Conservation (phyloP, 1,140 invertebrate genomes). For the Drosophila oshimai region DNA sequence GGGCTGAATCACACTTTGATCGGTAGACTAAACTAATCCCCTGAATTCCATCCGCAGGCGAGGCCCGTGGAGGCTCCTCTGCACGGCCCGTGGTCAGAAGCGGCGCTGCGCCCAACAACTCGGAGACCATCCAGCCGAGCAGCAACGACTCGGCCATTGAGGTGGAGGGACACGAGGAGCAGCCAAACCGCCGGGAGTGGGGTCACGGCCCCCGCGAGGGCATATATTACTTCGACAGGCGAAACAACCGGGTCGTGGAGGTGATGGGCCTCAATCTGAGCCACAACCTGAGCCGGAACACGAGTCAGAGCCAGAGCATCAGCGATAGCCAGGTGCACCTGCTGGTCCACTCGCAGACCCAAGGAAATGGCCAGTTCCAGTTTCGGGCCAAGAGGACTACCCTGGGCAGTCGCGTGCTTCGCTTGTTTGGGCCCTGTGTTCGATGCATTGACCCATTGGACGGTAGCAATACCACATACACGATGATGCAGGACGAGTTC, state of each 20-base stretch:
- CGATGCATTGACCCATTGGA: conserved; percentile 38
- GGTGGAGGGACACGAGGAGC: conserved; percentile 41
- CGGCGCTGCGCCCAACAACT: conserved; percentile 10
- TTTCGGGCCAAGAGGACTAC: neutral
- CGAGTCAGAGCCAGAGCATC: neutral
- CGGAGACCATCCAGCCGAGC: conserved; percentile 52
- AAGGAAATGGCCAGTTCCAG: neutral
- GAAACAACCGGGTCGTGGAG: conserved; percentile 32
- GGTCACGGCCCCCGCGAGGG: conserved; percentile 14
- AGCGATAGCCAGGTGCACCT: neutral
- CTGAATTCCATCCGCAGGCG: no score
- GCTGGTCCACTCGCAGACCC: conserved; percentile 1
- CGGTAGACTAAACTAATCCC: no score
- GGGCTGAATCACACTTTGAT: no score
- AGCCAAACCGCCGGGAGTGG: no score
- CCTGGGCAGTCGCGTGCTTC: conserved; percentile 41
- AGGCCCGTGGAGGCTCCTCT: no score
- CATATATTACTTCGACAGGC: conserved; percentile 42
- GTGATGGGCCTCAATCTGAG: conserved; percentile 4
- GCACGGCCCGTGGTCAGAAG: conserved; percentile 20
- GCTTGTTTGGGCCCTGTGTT: conserved; percentile 54
- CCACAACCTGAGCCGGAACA: neutral
- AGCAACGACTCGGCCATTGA: conserved; percentile 69
- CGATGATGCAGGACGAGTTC: conserved; percentile 6
- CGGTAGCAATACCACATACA: conserved; percentile 35